Conservation (phyloP, 2,888 invertebrate genomes). For the Erpobdella octoculata region DNA sequence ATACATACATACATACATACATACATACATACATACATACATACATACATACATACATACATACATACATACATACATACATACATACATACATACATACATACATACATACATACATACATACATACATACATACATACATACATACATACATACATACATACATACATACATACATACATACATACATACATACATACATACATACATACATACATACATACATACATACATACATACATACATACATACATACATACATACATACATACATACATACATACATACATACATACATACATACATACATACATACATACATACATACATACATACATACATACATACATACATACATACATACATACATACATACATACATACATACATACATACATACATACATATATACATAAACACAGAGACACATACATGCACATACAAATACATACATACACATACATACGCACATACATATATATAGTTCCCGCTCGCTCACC, state of each 20-base stretch:
- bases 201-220: neutral
- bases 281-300: neutral
- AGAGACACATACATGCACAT: too few species aligned
- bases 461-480: too few species aligned
- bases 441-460: too few species aligned
- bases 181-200: neutral
- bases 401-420: too few species aligned
- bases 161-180: neutral
- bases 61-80: neutral
- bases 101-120: conserved; percentile 5
- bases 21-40: neutral
- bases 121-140: conserved; percentile 1
- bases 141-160: conserved; percentile 6
- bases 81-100: neutral
- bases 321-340: neutral
- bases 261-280: conserved; percentile 1
- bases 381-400: conserved; percentile 21
- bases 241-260: conserved; percentile 8
- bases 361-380: conserved; percentile 23
- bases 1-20: neutral
- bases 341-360: conserved; percentile 19
- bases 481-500: too few species aligned
- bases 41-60: neutral
- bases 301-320: neutral
- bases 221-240: neutral